Evolutionary conservation across 1,140 invertebrate genomes (phyloP).

Genomic region (Saccostrea glomerata): DNA sequence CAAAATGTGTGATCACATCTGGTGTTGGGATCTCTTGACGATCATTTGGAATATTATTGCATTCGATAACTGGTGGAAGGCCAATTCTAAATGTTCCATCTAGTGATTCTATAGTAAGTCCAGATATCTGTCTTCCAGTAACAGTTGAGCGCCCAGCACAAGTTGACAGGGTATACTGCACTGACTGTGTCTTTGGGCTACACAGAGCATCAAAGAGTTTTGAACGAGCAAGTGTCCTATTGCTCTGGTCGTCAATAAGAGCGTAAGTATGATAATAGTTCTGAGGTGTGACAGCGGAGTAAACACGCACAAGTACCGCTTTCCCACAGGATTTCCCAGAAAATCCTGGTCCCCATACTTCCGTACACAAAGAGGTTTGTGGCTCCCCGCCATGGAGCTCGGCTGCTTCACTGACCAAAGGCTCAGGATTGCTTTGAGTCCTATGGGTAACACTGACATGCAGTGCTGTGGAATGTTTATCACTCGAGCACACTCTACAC

Average conservation of each 20-base stretch:
- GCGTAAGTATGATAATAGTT: conserved; percentile 28
- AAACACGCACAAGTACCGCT: conserved; percentile 14
- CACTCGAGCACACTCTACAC: background rate
- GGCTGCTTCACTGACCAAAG: background rate
- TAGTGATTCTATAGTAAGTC: conserved; percentile 2
- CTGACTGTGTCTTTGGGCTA: no score
- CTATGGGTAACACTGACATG: background rate
- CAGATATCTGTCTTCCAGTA: background rate
- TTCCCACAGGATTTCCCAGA: conserved; percentile 43
- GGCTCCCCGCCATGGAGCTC: background rate
- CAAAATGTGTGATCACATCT: background rate
- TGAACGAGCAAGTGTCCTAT: no score
- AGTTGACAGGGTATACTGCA: no score
- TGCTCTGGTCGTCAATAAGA: conserved; percentile 41
- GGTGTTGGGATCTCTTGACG: conserved; percentile 43
- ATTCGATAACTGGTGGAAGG: conserved; percentile 50
- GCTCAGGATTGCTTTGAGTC: background rate
- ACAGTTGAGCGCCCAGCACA: conserved; percentile 43
- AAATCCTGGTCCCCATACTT: conserved; percentile 31
- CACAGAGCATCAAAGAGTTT: no score
- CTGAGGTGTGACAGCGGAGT: background rate
- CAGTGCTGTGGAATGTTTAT: conserved; percentile 19
- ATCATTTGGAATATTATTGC: conserved; percentile 38
- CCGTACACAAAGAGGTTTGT: conserved; percentile 4
- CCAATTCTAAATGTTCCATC: background rate